These are phyloP conservation scores for Therioaphis trifolii DNA, from an alignment of 2,888 invertebrate genomes.

Conservation along the genomic window DNA sequence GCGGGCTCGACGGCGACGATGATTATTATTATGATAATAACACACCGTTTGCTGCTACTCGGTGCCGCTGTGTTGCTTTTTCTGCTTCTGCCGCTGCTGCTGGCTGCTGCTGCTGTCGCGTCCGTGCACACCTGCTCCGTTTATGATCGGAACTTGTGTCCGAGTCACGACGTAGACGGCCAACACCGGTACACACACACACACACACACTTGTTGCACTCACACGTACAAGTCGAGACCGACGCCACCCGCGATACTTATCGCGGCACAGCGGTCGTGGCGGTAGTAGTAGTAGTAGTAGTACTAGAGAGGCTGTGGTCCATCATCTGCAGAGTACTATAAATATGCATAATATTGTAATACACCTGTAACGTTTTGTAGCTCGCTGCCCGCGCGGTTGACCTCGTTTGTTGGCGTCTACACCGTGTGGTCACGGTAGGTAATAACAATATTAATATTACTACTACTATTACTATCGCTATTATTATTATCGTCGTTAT, in stretches of 20 bases:
- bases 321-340: not conserved
- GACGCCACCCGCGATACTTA: not conserved
- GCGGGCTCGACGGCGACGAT: not conserved
- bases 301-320: too few species aligned
- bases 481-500: too few species aligned
- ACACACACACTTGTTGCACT: too few species aligned
- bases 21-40: not conserved
- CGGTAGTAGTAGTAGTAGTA: too few species aligned
- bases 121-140: not conserved
- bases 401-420: not conserved
- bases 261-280: not conserved
- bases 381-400: not conserved
- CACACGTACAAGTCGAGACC: too few species aligned
- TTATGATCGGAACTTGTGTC: not conserved
- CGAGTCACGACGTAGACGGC: not conserved
- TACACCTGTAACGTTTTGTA: not conserved
- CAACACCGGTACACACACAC: not conserved
- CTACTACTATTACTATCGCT: too few species aligned
- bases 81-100: not conserved
- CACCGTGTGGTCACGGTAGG: too few species aligned
- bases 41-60: too few species aligned
- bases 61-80: too few species aligned
- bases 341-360: not conserved
- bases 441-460: too few species aligned
- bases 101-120: not conserved